Base-by-base conservation (phyloP, 2,888 invertebrate genomes). In the Marasmarcha lunaedactyla region DNA sequence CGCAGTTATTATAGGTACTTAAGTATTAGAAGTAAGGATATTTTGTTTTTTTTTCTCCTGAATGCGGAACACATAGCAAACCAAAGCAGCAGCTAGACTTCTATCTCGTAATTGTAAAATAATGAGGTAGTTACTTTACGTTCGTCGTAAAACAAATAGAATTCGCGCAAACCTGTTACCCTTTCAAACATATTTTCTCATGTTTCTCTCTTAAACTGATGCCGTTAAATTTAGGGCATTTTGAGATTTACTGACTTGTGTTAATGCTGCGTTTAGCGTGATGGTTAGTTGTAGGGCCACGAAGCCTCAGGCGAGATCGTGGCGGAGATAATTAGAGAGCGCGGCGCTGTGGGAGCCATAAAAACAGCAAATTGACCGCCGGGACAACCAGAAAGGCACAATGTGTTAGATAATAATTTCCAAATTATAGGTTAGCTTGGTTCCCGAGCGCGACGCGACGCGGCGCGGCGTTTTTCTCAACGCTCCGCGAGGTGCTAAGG, bases 351-450 rank as follows among this genome's bases (percentile, higher is more conserved):
- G 78, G 79, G 73, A 77, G 81, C 81, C 76, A 83, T 83, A 81
- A 83, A 83, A 83, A 83, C 81, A 69, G 81, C 81, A 81, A 83
- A 83, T 81, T 83, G 81, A 81, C 83, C 83, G 81, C 78, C 81
- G 83, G 81, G 83, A 83, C 79, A 81, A 77, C 76, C 81, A 81
- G 78, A 83, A 81, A 83, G 83, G 81, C 83, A 81, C 79, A 83
- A 83, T 83, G 81, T 83, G 83, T 83, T 83, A 83, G 81, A 83
- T 81, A 81, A 81, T 81, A 81, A 83, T 81, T 83, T 83, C 79
- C 79, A 81, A 83, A 81, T 83, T 83, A 81, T 72, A 79, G 81
- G 83, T 79, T 81, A 65, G 71, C 77, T 71, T 63, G 66, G 77
- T 78, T 78, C 66, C 78, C 78, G 70, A 71, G 72, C 71, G 71